Conservation (phyloP, 2,113 vertebrate species). For the Ceyx melanurus region DNA sequence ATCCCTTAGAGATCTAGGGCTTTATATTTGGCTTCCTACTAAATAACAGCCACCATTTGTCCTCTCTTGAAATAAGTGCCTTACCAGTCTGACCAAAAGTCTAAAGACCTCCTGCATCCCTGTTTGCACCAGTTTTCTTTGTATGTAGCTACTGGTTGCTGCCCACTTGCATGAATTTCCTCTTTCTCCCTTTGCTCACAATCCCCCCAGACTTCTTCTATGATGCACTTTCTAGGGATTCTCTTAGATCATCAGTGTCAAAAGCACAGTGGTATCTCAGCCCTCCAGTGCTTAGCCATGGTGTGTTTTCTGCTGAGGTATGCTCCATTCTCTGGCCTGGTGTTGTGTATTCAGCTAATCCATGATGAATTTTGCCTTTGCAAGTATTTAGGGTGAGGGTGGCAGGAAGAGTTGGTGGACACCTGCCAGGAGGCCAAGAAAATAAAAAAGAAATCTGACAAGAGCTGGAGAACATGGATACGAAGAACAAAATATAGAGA, state of each 20-base stretch:
- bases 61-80: background rate
- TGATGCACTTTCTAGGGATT: background rate
- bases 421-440: background rate
- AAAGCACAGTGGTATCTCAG: background rate
- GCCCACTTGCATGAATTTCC: background rate
- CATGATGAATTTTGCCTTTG: background rate
- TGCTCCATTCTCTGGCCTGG: background rate
- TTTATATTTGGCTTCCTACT: background rate
- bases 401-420: background rate
- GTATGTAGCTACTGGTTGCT: background rate
- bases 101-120: background rate
- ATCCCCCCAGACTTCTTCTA: background rate
- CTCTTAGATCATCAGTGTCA: background rate
- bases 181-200: background rate
- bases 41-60: background rate
- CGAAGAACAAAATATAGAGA: background rate
- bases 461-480: background rate
- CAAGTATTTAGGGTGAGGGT: background rate
- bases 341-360: slow-evolving; percentile 22
- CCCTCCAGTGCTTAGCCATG: background rate
- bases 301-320: background rate
- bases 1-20: background rate
- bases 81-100: background rate
- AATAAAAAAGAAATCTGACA: background rate
- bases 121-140: background rate